phyloP scores from a whole-genome alignment of 2,888 invertebrate genomes.

The Desoria tigrina region DNA sequence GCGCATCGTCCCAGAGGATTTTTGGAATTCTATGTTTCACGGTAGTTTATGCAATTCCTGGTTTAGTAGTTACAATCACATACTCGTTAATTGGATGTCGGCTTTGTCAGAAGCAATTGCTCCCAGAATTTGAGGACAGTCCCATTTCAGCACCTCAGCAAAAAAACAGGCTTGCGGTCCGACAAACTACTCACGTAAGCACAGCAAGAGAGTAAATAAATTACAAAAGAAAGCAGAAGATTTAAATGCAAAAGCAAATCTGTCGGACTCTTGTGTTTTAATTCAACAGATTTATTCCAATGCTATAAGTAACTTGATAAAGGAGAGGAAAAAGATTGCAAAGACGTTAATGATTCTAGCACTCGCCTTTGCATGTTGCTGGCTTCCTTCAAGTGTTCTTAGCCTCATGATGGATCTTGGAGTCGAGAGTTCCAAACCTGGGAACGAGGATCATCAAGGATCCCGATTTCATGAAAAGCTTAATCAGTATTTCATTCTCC shows the following conservation, averaged over 20 bases:
- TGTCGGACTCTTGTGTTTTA: too few relatives aligned
- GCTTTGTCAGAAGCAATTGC: slow-evolving; percentile 68
- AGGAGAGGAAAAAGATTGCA: slow-evolving; percentile 21
- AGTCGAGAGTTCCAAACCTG: neutral
- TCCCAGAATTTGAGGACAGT: slow-evolving; percentile 61
- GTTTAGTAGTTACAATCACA: slow-evolving; percentile 58
- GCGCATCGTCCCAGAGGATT: slow-evolving; percentile 58
- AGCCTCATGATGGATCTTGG: slow-evolving; percentile 16
- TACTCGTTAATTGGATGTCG: slow-evolving; percentile 72
- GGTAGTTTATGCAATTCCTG: slow-evolving; percentile 75
- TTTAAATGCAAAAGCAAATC: too few relatives aligned
- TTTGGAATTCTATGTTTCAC: slow-evolving; percentile 72
- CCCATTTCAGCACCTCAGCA: too few relatives aligned
- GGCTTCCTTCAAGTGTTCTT: slow-evolving; percentile 23
- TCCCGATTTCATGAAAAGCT: slow-evolving; percentile 56
- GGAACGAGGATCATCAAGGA: slow-evolving; percentile 15
- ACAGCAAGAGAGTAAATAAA: too few relatives aligned
- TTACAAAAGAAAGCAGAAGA: too few relatives aligned
- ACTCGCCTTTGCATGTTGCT: slow-evolving; percentile 16
- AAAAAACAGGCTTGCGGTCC: too few relatives aligned
- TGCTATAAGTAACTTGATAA: slow-evolving; percentile 12
- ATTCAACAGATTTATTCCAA: slow-evolving; percentile 4
- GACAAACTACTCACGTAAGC: too few relatives aligned
- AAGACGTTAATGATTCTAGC: slow-evolving; percentile 23
- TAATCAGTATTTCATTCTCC: slow-evolving; percentile 13